A percentile compares a stretch with the other conserved stretches of the same genome.
Evolutionary conservation across 2,797 vertebrate species (phyloP).

Genomic region (Lates japonicus): DNA sequence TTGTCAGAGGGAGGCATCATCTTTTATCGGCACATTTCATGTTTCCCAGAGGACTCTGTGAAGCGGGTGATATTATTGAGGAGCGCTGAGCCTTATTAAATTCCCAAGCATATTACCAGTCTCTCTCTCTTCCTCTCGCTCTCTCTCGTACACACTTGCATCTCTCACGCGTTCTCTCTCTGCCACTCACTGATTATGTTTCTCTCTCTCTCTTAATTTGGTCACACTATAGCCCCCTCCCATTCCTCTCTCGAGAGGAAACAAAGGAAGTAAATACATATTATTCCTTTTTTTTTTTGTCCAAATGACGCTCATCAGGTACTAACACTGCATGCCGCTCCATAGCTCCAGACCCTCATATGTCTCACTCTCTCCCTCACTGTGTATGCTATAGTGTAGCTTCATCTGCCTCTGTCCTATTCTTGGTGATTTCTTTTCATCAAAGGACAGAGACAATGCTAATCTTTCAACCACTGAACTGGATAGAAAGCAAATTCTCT

Average conservation of each 20-base stretch:
- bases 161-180: conserved; percentile 56
- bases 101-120: conserved; percentile 86
- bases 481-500: conserved; percentile 62
- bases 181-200: conserved; percentile 67
- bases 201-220: conserved; percentile 76
- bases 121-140: conserved; percentile 62
- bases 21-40: conserved; percentile 84
- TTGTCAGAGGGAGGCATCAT: conserved; percentile 83
- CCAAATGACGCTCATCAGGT: conserved; percentile 66
- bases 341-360: conserved; percentile 39
- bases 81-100: conserved; percentile 88
- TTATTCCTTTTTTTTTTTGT: conserved; percentile 54
- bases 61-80: conserved; percentile 86
- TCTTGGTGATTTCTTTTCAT: conserved; percentile 62
- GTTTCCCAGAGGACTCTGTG: conserved; percentile 84
- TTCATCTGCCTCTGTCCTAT: conserved; percentile 43
- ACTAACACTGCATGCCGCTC: conserved; percentile 57
- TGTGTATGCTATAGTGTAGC: conserved; percentile 4
- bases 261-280: conserved; percentile 80
- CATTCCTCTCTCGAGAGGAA: conserved; percentile 60
- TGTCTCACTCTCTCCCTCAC: conserved; percentile 45
- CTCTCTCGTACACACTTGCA: conserved; percentile 50
- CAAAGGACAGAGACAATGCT: conserved; percentile 72
- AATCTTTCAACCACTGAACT: conserved; percentile 67
- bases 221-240: conserved; percentile 57